Evolutionary conservation across 2,888 invertebrate species (phyloP).

Genomic region (Clepsis dumicolana): DNA sequence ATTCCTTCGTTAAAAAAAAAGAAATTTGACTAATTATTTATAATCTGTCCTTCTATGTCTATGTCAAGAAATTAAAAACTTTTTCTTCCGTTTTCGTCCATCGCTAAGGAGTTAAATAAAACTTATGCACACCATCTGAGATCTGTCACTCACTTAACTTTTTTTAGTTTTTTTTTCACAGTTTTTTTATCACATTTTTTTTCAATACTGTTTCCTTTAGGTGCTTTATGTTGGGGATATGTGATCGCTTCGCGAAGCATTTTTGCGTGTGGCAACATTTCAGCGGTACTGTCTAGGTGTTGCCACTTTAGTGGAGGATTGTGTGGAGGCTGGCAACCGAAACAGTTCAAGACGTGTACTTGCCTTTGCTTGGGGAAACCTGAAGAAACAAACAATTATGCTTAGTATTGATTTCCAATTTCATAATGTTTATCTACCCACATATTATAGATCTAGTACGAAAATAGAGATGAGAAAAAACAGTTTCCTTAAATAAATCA

Average conservation of each 20-base stretch:
- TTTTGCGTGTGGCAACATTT: constrained; percentile 54
- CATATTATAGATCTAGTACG: too few species aligned
- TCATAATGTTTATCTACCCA: too few species aligned
- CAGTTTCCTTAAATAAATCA: too few species aligned
- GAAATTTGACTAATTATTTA: constrained; percentile 66
- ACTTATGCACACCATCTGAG: constrained; percentile 78
- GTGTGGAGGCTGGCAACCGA: constrained; percentile 68
- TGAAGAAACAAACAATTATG: constrained; percentile 48
- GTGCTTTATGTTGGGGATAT: constrained; percentile 58
- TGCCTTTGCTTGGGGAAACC: constrained; percentile 75
- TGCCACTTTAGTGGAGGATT: constrained; percentile 68
- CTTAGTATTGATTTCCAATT: neutral
- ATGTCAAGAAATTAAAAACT: constrained; percentile 56
- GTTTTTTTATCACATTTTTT: constrained; percentile 82
- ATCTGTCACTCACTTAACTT: constrained; percentile 82
- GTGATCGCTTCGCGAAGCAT: constrained; percentile 54
- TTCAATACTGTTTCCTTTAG: constrained; percentile 77
- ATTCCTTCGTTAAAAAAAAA: constrained; percentile 49
- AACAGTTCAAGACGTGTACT: constrained; percentile 75
- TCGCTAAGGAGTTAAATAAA: constrained; percentile 75
- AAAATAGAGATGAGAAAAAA: too few species aligned
- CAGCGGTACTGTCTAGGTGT: constrained; percentile 49
- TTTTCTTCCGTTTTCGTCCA: constrained; percentile 62
- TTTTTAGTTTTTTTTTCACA: constrained; percentile 75
- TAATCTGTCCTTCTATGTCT: constrained; percentile 45